Percentiles rank a stretch among this genome's conserved stretches.
phyloP scores from a whole-genome alignment of 2,797 vertebrate species.

The Acrossocheilus wenchowensis region DNA sequence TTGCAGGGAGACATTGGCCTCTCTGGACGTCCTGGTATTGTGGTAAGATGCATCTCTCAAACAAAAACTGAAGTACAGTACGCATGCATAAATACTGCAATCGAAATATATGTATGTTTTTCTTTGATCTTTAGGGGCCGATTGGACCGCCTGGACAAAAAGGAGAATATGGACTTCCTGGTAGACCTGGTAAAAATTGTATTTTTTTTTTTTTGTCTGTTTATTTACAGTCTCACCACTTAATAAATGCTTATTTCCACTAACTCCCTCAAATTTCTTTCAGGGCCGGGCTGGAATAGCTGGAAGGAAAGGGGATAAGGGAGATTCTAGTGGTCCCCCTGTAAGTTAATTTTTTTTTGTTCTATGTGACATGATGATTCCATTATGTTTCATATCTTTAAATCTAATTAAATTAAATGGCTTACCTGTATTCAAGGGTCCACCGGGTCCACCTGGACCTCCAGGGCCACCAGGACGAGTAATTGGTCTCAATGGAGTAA shows the following conservation, averaged over 20 bases:
- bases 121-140: constrained; percentile 81
- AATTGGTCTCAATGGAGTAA: constrained; percentile 87
- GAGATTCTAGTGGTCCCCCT: constrained; percentile 73
- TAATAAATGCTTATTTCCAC: constrained; percentile 15
- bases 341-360: constrained; percentile 71
- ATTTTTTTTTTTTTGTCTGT: background rate
- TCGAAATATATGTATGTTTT: background rate
- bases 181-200: constrained; percentile 80
- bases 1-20: constrained; percentile 84
- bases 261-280: constrained; percentile 23
- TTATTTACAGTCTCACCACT: background rate
- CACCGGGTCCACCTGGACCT: constrained; percentile 85
- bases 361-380: background rate
- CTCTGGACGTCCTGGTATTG: constrained; percentile 72
- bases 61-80: background rate
- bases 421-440: constrained; percentile 75
- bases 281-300: constrained; percentile 89
- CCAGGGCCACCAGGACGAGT: constrained; percentile 86
- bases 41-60: constrained; percentile 63
- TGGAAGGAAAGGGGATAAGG: constrained; percentile 87
- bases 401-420: background rate
- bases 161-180: constrained; percentile 92
- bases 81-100: background rate
- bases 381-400: background rate
- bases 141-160: constrained; percentile 86